phyloP scores from a whole-genome alignment of 2,113 vertebrate genomes.

The Plotosus lineatus region DNA sequence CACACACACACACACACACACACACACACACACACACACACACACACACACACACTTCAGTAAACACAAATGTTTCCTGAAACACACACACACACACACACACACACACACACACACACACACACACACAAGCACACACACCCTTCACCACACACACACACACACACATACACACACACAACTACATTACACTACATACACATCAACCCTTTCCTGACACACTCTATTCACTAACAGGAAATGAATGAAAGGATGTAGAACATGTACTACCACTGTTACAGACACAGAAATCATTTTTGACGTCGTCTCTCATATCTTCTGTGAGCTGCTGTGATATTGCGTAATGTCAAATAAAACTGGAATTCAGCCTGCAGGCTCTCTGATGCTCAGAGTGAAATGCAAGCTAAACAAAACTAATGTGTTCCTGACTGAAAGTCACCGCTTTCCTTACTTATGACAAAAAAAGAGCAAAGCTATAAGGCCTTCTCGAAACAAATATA shows the following conservation, averaged over 20 bases:
- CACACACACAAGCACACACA: too few species aligned
- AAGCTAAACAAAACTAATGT: conserved; percentile 38
- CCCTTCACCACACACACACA: too few species aligned
- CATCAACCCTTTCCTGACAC: too few species aligned
- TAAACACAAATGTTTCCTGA: too few species aligned
- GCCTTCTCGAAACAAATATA: conserved; percentile 8
- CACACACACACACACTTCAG: background rate
- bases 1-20: too few species aligned
- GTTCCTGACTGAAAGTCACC: conserved; percentile 33
- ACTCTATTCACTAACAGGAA: background rate
- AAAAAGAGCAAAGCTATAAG: conserved; percentile 33
- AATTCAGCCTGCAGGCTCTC: conserved; percentile 32
- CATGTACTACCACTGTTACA: background rate
- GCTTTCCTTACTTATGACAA: conserved; percentile 26
- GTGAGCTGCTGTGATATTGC: conserved; percentile 1
- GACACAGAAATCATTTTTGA: conserved; percentile 12
- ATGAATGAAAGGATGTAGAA: background rate
- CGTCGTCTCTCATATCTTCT: background rate
- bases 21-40: conserved; percentile 18
- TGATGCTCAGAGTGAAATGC: background rate
- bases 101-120: too few species aligned
- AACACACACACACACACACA: too few species aligned
- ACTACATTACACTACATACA: background rate
- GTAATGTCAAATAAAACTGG: conserved; percentile 32
- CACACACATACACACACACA: conserved; percentile 12